Percentiles rank a stretch among this genome's conserved stretches.
Evolutionary conservation across 1,140 invertebrate genomes (phyloP).

Genomic region (Trialeurodes vaporariorum): DNA sequence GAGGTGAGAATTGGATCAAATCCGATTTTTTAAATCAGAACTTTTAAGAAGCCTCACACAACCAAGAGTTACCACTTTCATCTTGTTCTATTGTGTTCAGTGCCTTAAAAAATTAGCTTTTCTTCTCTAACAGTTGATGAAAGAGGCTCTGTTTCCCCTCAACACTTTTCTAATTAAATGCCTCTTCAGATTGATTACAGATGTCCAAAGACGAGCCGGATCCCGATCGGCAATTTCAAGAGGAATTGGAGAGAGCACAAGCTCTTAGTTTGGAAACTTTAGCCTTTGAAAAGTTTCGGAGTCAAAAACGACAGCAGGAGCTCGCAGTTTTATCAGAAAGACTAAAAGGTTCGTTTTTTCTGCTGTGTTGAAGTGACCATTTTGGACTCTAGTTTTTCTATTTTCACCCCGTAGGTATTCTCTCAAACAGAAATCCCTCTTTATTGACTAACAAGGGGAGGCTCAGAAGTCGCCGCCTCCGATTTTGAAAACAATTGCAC

Average conservation of each 20-base stretch:
- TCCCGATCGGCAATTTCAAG: slow-evolving; percentile 61
- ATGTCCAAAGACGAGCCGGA: slow-evolving; percentile 13
- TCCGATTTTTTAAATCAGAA: no score
- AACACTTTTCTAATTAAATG: no score
- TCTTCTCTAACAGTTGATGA: no score
- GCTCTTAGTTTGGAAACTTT: slow-evolving; percentile 73
- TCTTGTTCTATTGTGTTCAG: no score
- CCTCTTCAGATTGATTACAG: neutral
- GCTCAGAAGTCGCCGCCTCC: neutral
- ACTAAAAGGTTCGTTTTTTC: neutral
- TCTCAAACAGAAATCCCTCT: neutral
- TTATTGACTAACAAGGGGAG: neutral
- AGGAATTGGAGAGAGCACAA: slow-evolving; percentile 72
- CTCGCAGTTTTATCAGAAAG: slow-evolving; percentile 4
- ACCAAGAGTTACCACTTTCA: no score
- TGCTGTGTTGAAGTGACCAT: neutral
- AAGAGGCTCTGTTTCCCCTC: no score
- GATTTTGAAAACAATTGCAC: no score
- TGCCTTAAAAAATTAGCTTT: no score
- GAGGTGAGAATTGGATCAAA: no score
- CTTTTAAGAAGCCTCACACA: no score
- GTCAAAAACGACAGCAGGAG: slow-evolving; percentile 27
- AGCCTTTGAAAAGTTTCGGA: slow-evolving; percentile 64
- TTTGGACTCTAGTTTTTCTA: slow-evolving; percentile 10
- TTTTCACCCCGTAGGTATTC: neutral